Evolutionary conservation across 2,888 invertebrate species (phyloP), one percentile per base, ranked within the genome.

Genomic region (Meteorus cinctellus): DNA sequence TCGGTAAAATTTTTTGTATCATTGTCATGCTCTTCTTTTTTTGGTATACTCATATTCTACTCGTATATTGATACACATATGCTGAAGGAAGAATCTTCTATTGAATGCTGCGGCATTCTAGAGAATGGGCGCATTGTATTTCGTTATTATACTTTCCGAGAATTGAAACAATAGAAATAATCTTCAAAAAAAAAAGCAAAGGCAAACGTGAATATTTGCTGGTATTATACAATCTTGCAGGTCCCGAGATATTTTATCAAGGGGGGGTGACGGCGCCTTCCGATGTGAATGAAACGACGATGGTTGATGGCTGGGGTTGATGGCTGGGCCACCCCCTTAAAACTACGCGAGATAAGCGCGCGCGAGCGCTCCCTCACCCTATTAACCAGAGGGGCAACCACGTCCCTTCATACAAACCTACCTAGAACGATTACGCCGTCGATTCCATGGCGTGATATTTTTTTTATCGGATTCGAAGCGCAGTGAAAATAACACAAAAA

Each of bases 391-490:
- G 72, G 75, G 72, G 19, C 51, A 45, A 36, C 55, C 65, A 60
- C 59, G n/a, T 24, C 66, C 60, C 60, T 75, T 72, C 60, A 75
- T 75, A 59, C 60, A 41, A 10, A 31, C 65, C 34, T 41, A 66
- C 65, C 34, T 29, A 66, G 59, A 60, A 75, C 75, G 75, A 75
- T 75, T 75, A 75, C 72, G 41, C 41, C 60, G 67, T 60, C 67
- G 75, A 75, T 75, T 72, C 55, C 66, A 59, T 60, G 45, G 72
- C 59, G 72, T 75, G 72, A 75, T 75, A 75, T 75, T 75, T 73
- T 75, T 24, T 77, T 77, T 77, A 77, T 75, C 77, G 72, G 75
- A 75, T 75, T 75, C 75, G 51, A 63, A 68, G 75, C 36, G 75
- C 75, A 72, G 59, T 71, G 31, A 48, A 62, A 27, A 67, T 63